phyloP scores from a whole-genome alignment of 2,113 vertebrate genomes.

The Chamaetylas fuelleborni region DNA sequence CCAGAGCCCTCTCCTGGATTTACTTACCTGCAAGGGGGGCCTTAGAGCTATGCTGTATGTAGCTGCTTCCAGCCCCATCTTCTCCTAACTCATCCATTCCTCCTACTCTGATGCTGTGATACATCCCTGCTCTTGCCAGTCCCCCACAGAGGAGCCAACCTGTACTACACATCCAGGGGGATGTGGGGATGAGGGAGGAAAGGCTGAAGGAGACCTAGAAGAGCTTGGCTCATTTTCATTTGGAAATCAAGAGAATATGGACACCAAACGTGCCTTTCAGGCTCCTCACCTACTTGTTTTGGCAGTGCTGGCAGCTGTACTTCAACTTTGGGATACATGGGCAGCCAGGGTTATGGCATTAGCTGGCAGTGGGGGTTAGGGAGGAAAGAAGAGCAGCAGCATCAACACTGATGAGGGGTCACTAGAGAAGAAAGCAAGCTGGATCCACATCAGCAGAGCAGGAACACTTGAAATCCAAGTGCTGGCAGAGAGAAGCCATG shows the following conservation, averaged over 20 bases:
- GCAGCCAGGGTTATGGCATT: background rate
- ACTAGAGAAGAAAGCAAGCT: background rate
- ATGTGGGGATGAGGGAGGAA: background rate
- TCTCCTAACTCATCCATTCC: background rate
- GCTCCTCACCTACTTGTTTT: background rate
- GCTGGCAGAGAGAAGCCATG: background rate
- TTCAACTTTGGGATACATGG: accelerated
- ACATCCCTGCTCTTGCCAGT: background rate
- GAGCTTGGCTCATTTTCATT: background rate
- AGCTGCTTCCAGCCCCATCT: background rate
- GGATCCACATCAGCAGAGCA: background rate
- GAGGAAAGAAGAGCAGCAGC: background rate
- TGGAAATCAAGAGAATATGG: background rate
- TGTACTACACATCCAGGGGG: accelerated
- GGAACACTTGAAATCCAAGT: background rate
- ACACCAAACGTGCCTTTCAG: background rate
- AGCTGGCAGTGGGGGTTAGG: background rate
- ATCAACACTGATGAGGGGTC: background rate
- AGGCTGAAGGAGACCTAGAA: background rate
- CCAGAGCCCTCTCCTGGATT: background rate
- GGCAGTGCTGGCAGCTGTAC: background rate
- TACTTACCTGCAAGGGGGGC: accelerated
- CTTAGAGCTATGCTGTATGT: background rate
- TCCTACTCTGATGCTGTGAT: background rate
- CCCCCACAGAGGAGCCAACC: background rate